These are phyloP conservation scores for Calliopsis andreniformis DNA, from an alignment of 1,140 invertebrate species.

Conservation along the genomic window DNA sequence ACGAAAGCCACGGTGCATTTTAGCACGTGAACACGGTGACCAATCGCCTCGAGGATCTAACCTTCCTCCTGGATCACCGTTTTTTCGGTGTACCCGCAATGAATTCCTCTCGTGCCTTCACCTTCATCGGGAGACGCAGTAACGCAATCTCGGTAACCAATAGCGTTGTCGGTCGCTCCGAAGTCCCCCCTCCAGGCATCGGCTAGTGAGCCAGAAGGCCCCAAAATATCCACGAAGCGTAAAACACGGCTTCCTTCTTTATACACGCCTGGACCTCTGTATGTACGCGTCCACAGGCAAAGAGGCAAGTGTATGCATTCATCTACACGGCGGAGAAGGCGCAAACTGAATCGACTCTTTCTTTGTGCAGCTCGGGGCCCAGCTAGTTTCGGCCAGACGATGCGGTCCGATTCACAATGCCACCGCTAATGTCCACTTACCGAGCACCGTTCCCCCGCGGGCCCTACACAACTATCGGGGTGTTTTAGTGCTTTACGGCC, in stretches of 20 bases:
- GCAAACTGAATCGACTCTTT: constrained; percentile 47
- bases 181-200: not conserved
- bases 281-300: not conserved
- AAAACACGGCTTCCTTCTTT: constrained; percentile 53
- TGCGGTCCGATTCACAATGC: constrained; percentile 74
- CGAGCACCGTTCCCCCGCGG: constrained; percentile 53
- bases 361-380: constrained; percentile 58
- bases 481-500: constrained; percentile 78
- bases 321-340: not conserved
- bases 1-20: not conserved
- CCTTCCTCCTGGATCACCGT: constrained; percentile 12
- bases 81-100: constrained; percentile 31
- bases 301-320: constrained; percentile 8
- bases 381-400: constrained; percentile 40
- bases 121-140: constrained; percentile 38
- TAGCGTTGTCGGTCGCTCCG: constrained; percentile 48
- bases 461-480: constrained; percentile 66
- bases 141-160: constrained; percentile 63
- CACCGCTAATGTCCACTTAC: constrained; percentile 78
- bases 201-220: constrained; percentile 32
- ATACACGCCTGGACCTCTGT: constrained; percentile 12
- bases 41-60: not conserved
- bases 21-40: not conserved
- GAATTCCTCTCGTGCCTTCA: constrained; percentile 40
- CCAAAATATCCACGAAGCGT: constrained; percentile 63